Conservation (phyloP, 1,140 invertebrate species). For the Drosophila rhopaloa region DNA sequence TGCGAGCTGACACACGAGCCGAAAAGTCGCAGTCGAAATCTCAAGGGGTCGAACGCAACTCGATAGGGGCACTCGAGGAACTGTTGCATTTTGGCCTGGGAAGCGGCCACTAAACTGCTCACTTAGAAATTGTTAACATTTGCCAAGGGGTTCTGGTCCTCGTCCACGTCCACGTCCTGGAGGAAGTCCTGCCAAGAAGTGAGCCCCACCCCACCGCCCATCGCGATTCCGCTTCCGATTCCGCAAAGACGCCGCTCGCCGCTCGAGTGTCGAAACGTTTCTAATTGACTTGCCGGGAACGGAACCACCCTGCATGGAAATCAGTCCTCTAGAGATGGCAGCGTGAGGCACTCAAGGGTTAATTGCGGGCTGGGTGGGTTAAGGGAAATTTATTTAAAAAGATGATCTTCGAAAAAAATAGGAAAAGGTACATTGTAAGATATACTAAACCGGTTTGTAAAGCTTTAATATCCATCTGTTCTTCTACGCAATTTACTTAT, state of each 20-base stretch:
- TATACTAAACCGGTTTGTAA: no score
- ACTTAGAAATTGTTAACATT: slow-evolving; percentile 80
- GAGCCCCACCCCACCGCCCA: slow-evolving; percentile 7
- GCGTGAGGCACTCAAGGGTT: slow-evolving; percentile 7
- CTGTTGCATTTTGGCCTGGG: slow-evolving; percentile 76
- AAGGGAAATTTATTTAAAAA: no score
- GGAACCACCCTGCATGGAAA: slow-evolving; percentile 26
- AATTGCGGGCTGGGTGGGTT: not conserved
- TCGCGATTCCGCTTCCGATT: slow-evolving; percentile 16
- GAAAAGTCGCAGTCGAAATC: slow-evolving; percentile 27
- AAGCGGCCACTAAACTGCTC: slow-evolving; percentile 73
- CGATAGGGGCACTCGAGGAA: slow-evolving; percentile 55
- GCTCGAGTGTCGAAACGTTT: slow-evolving; percentile 50
- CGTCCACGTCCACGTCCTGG: no score
- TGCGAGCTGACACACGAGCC: slow-evolving; percentile 74
- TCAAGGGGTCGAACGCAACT: slow-evolving; percentile 31
- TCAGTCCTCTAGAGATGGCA: slow-evolving; percentile 15
- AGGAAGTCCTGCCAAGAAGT: not conserved
- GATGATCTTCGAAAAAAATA: no score
- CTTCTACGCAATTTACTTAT: no score
- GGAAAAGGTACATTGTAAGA: no score
- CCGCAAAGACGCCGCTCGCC: slow-evolving; percentile 27
- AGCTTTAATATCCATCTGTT: no score
- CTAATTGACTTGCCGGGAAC: slow-evolving; percentile 53
- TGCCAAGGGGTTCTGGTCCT: slow-evolving; percentile 39